Percentiles rank a stretch among this genome's conserved stretches.
Conservation (phyloP, 2,888 invertebrate species). For the Cantharis rustica region DNA sequence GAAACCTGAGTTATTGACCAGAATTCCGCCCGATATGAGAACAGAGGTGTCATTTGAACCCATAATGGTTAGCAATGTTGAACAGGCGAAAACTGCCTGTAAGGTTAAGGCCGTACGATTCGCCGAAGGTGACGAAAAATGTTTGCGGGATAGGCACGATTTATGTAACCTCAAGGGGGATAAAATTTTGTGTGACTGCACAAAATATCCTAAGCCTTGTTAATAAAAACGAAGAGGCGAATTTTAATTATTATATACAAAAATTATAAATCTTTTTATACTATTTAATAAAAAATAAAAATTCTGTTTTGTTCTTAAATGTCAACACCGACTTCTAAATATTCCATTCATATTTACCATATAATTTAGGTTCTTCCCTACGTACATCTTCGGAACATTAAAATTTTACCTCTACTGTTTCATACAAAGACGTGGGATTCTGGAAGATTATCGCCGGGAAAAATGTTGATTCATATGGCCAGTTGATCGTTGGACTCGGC, state of each 20-base stretch:
- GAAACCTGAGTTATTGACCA: slow-evolving; percentile 33
- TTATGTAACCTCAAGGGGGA: slow-evolving; percentile 48
- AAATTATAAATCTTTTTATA: background rate
- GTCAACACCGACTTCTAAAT: background rate
- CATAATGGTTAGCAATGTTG: slow-evolving; percentile 47
- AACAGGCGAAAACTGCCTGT: slow-evolving; percentile 46
- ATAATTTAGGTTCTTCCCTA: background rate
- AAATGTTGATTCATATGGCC: slow-evolving; percentile 85
- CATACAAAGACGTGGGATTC: background rate
- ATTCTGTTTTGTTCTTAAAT: background rate
- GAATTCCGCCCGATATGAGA: slow-evolving; percentile 15
- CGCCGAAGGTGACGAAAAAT: slow-evolving; percentile 45
- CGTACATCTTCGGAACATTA: background rate
- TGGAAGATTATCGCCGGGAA: slow-evolving; percentile 56
- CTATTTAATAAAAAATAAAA: background rate
- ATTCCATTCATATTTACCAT: background rate
- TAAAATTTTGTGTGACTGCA: slow-evolving; percentile 48
- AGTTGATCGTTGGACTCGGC: slow-evolving; percentile 84
- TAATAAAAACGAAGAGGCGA: background rate
- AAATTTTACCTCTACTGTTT: background rate
- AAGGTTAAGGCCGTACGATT: slow-evolving; percentile 47
- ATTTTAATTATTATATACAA: background rate
- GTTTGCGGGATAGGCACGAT: slow-evolving; percentile 45
- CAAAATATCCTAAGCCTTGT: slow-evolving; percentile 17
- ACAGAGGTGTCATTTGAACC: slow-evolving; percentile 34